Percentiles rank a stretch among this genome's conserved stretches.
Conservation (phyloP, 2,888 invertebrate genomes). For the Thecophora atra region DNA sequence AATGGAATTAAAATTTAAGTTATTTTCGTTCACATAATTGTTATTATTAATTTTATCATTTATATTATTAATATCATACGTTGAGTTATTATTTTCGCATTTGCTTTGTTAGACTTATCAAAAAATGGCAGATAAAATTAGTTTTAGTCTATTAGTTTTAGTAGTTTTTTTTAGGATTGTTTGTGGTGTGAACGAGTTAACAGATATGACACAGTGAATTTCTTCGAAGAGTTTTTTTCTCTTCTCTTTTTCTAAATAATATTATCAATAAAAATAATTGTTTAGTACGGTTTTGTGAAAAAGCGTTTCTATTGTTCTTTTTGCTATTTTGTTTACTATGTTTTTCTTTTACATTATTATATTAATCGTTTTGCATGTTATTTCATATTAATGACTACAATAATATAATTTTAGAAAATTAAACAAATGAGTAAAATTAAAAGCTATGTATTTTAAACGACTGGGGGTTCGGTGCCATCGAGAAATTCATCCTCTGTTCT, state of each 20-base stretch:
- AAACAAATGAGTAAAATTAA: conserved; percentile 38
- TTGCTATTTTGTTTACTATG: too few relatives aligned
- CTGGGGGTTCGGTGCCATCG: conserved; percentile 65
- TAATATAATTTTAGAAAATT: conserved; percentile 25
- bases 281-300: neutral
- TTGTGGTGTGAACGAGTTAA: neutral
- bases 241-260: conserved; percentile 10
- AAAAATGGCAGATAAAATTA: conserved; percentile 35
- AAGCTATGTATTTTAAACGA: conserved; percentile 61
- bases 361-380: conserved; percentile 24
- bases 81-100: neutral
- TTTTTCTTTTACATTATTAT: too few relatives aligned
- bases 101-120: conserved; percentile 2
- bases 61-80: neutral
- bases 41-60: neutral
- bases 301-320: conserved; percentile 4
- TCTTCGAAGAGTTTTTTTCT: neutral
- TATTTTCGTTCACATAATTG: neutral
- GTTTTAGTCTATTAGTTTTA: conserved; percentile 15
- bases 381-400: conserved; percentile 24
- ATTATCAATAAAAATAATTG: conserved; percentile 17
- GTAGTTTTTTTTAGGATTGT: neutral
- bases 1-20: neutral
- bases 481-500: conserved; percentile 57
- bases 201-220: conserved; percentile 35